Evolutionary conservation across 2,888 invertebrate genomes (phyloP), one percentile per base, ranked within the genome.

Genomic region (Volucella inflata): DNA sequence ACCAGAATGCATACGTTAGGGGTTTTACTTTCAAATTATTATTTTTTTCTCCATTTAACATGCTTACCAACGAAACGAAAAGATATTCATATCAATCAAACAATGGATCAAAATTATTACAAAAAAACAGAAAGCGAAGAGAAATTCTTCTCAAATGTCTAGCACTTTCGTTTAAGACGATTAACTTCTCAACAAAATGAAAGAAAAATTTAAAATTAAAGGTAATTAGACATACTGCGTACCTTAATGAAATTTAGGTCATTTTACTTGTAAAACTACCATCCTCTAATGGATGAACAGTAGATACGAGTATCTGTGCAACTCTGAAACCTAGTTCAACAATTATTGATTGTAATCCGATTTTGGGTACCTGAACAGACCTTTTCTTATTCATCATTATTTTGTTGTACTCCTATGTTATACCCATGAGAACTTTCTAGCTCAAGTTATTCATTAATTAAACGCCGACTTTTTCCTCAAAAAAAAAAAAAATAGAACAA

Each of bases 121-220:
- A 38, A 36, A 10, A 64, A 78, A 78, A 78, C 78, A 78, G 78
- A 78, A 78, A 78, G 78, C 78, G 78, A 71, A 64, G 55, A 78
- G 46, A 70, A 70, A 78, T 78, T 64, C 70, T 71, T 12, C 21
- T 38, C 3, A 60, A 70, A 62, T 77, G 48, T 42, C 62, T 70
- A 78, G 57, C 70, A 78, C 78, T 71, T 78, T 70, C 78, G 70
- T 78, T 78, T 78, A 71, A 78, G 78, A 64, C 78, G 78, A 78
- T 78, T 78, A 78, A 78, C 55, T 62, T 78, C 64, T 64, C 17
- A 51, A 57, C 30, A 48, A 50, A 70, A 70, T 14, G 55, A 64
- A 46, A 77, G 48, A 64, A 46, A 62, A 78, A 71, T 71, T 60
- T 76, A 36, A 60, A 70, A 64, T 70, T 55, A 64, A 78, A 71